Percentiles rank a stretch among this genome's conserved stretches.
These are phyloP conservation scores for Drosophila robusta DNA, from an alignment of 2,888 invertebrate genomes.

Conservation along the genomic window DNA sequence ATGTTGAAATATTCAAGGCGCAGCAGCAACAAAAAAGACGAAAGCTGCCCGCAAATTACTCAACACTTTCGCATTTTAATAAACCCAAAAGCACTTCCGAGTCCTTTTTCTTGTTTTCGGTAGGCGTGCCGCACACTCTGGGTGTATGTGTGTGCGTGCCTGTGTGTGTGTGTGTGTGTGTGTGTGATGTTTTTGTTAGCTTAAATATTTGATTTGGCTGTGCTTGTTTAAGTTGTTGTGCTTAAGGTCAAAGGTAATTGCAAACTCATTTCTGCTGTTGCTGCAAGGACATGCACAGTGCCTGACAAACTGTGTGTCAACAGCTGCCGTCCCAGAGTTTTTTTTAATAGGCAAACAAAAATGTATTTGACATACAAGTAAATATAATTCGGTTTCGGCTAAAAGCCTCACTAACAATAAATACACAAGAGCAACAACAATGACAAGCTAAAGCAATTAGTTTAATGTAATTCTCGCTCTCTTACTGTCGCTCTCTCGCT, in stretches of 20 bases:
- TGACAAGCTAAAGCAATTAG: slow-evolving; percentile 80
- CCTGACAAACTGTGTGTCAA: slow-evolving; percentile 33
- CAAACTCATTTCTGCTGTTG: slow-evolving; percentile 23
- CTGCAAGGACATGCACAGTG: slow-evolving; percentile 2
- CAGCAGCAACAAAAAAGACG: slow-evolving; percentile 8
- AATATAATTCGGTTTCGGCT: slow-evolving; percentile 69
- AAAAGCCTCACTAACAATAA: slow-evolving; percentile 60
- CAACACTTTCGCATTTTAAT: slow-evolving; percentile 58
- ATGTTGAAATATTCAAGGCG: slow-evolving; percentile 50
- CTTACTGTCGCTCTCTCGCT: slow-evolving; percentile 7
- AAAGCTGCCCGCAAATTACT: slow-evolving; percentile 56
- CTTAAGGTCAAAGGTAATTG: slow-evolving; percentile 62
- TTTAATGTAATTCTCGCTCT: slow-evolving; percentile 71
- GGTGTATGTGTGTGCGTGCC: not conserved
- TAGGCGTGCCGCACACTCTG: slow-evolving; percentile 24
- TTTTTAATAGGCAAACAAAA: slow-evolving; percentile 38
- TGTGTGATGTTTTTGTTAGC: too few species aligned
- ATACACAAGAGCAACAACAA: slow-evolving; percentile 58
- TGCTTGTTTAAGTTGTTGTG: slow-evolving; percentile 24
- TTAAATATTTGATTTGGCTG: slow-evolving; percentile 58
- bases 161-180: too few species aligned
- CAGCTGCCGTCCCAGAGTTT: slow-evolving; percentile 24
- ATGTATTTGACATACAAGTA: slow-evolving; percentile 61
- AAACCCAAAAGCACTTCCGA: slow-evolving; percentile 42
- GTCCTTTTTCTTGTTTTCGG: slow-evolving; percentile 5